Percentiles rank a stretch among this genome's conserved stretches.
Evolutionary conservation across 2,888 invertebrate species (phyloP).

Genomic region (Eretmocerus hayati): DNA sequence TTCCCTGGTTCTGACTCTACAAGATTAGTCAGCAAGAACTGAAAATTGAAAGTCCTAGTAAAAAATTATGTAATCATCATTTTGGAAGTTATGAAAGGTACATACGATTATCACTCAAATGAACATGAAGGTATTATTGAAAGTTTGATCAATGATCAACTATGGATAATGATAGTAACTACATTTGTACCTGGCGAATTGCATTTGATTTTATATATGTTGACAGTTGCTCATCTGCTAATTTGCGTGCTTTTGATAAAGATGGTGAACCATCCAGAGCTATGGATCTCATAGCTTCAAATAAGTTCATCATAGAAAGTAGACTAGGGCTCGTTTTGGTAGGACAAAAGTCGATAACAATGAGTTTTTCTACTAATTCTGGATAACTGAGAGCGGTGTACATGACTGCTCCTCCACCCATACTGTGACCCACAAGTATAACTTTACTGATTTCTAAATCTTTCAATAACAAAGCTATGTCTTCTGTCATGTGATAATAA

Average conservation of each 20-base stretch:
- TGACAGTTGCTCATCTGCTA: conserved; percentile 61
- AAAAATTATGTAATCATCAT: neutral
- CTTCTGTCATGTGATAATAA: conserved; percentile 68
- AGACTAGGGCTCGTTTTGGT: conserved; percentile 57
- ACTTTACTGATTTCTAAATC: conserved; percentile 59
- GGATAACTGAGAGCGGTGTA: conserved; percentile 68
- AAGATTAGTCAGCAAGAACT: conserved; percentile 83
- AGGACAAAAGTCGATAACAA: conserved; percentile 70
- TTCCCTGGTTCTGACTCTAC: conserved; percentile 58
- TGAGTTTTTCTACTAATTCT: conserved; percentile 57
- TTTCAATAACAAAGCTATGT: conserved; percentile 61
- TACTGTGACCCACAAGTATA: conserved; percentile 81
- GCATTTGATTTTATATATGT: conserved; percentile 53
- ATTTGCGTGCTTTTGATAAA: conserved; percentile 63
- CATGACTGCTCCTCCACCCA: conserved; percentile 94
- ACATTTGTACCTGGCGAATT: conserved; percentile 47
- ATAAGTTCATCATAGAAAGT: conserved; percentile 56
- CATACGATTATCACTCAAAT: neutral
- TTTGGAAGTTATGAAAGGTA: neutral
- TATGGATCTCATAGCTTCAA: conserved; percentile 61
- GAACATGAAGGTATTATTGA: neutral
- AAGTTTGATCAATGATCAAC: neutral
- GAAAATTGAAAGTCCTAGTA: conserved; percentile 19
- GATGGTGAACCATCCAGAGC: conserved; percentile 56
- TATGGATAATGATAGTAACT: conserved; percentile 1